phyloP scores from a whole-genome alignment of 1,140 invertebrate species.

The Drosophila auraria region DNA sequence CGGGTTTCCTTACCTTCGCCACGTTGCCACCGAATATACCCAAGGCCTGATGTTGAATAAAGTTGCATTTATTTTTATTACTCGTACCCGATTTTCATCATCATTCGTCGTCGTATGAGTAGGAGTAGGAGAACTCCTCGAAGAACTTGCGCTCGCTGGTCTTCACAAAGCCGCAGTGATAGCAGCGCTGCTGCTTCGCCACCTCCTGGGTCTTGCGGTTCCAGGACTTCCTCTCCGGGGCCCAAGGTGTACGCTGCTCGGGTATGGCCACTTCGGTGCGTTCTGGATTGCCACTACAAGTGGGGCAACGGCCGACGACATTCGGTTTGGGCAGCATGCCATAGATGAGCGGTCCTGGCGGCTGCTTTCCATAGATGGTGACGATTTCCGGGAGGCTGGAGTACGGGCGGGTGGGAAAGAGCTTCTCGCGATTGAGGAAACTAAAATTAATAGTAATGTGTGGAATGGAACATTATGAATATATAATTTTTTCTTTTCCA shows the following conservation, averaged over 20 bases:
- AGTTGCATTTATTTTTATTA: conserved; percentile 43
- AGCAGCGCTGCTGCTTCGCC: conserved; percentile 55
- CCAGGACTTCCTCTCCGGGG: conserved; percentile 75
- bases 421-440: conserved; percentile 85
- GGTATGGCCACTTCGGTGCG: conserved; percentile 78
- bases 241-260: conserved; percentile 86
- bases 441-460: conserved; percentile 29
- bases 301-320: conserved; percentile 68
- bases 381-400: conserved; percentile 72
- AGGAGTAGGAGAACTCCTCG: conserved; percentile 59
- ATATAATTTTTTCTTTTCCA: not conserved
- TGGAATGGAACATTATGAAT: not conserved
- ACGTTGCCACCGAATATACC: conserved; percentile 89
- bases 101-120: conserved; percentile 62
- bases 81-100: conserved; percentile 13
- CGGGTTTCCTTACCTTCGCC: conserved; percentile 97
- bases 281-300: conserved; percentile 78
- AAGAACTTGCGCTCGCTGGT: conserved; percentile 57
- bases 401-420: conserved; percentile 75
- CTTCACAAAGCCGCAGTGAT: conserved; percentile 64
- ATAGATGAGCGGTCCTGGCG: conserved; percentile 58
- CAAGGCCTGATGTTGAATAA: conserved; percentile 56
- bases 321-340: conserved; percentile 61
- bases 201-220: conserved; percentile 58
- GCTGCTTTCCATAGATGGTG: conserved; percentile 67